A percentile compares a stretch with the other conserved stretches of the same genome.
These are phyloP conservation scores for Tridacna crocea DNA, from an alignment of 2,888 invertebrate genomes.

Conservation along the genomic window DNA sequence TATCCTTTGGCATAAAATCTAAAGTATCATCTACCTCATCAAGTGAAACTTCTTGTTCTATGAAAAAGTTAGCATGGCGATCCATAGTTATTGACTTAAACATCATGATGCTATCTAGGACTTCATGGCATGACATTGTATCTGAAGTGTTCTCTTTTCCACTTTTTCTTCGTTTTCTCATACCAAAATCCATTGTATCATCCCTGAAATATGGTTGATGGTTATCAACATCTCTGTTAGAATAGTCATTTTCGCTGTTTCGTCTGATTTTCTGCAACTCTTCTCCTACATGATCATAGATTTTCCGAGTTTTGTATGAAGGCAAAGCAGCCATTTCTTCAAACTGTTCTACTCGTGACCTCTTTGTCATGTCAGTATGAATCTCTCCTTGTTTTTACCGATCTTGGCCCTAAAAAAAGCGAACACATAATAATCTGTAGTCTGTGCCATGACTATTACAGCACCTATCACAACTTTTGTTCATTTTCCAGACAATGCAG, in stretches of 20 bases:
- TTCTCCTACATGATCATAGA: conserved; percentile 1
- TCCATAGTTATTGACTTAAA: conserved; percentile 4
- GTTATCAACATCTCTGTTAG: neutral
- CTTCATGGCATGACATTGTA: neutral
- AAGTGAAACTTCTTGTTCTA: neutral
- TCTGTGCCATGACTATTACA: too few relatives aligned
- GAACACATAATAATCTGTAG: too few relatives aligned
- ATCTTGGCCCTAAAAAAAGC: too few relatives aligned
- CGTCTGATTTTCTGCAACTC: conserved; percentile 2
- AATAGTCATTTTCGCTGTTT: neutral
- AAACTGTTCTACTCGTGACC: too few relatives aligned
- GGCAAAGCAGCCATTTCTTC: neutral
- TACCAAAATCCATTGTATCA: neutral
- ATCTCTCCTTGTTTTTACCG: too few relatives aligned
- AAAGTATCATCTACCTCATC: neutral
- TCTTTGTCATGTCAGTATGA: too few relatives aligned
- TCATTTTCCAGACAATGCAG: too few relatives aligned
- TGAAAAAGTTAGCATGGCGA: conserved; percentile 10
- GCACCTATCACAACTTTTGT: too few relatives aligned
- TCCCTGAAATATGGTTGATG: neutral
- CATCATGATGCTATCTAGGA: neutral
- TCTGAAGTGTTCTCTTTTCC: neutral
- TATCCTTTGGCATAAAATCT: neutral
- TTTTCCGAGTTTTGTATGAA: neutral
- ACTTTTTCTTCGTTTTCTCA: neutral